These are phyloP conservation scores for Loxodonta africana DNA, from an alignment of 2,113 vertebrate genomes.

Conservation along the genomic window DNA sequence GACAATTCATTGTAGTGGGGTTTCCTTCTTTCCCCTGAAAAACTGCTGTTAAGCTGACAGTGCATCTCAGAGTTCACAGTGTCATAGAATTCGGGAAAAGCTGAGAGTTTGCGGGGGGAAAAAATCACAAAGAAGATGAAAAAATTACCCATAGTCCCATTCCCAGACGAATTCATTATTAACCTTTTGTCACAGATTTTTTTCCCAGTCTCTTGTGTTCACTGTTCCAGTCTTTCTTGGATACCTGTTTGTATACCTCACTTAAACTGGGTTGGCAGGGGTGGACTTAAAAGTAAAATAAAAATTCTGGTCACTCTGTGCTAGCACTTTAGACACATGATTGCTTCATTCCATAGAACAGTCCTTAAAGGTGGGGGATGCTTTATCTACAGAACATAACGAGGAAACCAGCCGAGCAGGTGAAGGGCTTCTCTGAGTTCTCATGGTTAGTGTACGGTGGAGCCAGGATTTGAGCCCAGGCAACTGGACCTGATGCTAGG, in stretches of 20 bases:
- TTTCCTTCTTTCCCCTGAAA: background rate
- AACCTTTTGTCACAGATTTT: background rate
- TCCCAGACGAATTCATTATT: background rate
- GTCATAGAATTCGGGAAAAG: background rate
- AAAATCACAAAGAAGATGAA: slow-evolving; percentile 14
- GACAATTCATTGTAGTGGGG: background rate
- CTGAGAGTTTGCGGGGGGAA: background rate
- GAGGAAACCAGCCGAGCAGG: background rate
- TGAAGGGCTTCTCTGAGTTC: background rate
- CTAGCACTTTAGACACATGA: background rate
- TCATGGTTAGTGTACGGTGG: background rate
- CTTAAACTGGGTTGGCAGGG: background rate
- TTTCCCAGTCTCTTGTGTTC: background rate
- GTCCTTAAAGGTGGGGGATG: too few relatives aligned
- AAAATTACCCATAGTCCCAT: background rate
- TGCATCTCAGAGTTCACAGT: background rate
- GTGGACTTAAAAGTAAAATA: background rate
- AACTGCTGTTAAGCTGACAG: background rate
- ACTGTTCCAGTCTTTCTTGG: background rate
- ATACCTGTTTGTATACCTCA: background rate
- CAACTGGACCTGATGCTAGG: too few relatives aligned
- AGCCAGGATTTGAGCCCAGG: background rate
- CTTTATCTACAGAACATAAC: background rate
- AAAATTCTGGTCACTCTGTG: background rate
- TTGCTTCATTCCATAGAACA: background rate